Evolutionary conservation across 2,888 invertebrate genomes (phyloP).

Genomic region (Phaonia tiefii): DNA sequence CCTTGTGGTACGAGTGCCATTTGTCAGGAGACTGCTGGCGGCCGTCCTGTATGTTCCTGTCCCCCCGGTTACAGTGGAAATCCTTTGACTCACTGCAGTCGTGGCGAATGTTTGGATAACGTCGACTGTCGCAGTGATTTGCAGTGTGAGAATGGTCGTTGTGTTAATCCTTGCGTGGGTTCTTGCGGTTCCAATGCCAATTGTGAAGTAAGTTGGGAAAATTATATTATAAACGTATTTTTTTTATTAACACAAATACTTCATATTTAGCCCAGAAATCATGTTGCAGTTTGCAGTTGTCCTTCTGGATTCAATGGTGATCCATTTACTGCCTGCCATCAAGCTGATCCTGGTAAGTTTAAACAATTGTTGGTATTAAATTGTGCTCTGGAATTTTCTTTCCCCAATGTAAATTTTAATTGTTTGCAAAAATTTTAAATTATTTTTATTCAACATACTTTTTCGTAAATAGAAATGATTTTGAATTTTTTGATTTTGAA

Average conservation of each 20-base stretch:
- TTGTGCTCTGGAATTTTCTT: no score
- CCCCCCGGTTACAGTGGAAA: constrained; percentile 90
- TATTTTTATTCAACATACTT: no score
- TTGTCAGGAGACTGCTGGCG: constrained; percentile 84
- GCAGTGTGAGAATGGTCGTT: constrained; percentile 88
- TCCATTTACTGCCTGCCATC: constrained; percentile 87
- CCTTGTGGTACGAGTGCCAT: constrained; percentile 87
- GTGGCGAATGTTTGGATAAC: constrained; percentile 89
- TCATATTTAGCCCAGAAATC: constrained; percentile 83
- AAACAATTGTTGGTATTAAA: no score
- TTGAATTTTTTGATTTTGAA: no score
- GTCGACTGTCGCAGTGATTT: constrained; percentile 88
- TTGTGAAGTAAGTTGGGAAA: constrained; percentile 84
- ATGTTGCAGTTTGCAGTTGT: constrained; percentile 90
- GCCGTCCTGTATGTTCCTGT: constrained; percentile 90
- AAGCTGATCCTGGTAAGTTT: constrained; percentile 87
- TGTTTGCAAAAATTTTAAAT: no score
- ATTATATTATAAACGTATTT: not conserved
- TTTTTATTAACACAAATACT: not conserved
- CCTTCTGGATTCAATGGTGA: constrained; percentile 90
- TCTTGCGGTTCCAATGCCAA: constrained; percentile 89
- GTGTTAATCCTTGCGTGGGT: constrained; percentile 89
- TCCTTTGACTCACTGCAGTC: constrained; percentile 87
- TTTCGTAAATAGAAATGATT: no score
- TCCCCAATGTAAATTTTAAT: not conserved